phyloP scores from a whole-genome alignment of 2,888 invertebrate species.

The Orchesella flavescens region DNA sequence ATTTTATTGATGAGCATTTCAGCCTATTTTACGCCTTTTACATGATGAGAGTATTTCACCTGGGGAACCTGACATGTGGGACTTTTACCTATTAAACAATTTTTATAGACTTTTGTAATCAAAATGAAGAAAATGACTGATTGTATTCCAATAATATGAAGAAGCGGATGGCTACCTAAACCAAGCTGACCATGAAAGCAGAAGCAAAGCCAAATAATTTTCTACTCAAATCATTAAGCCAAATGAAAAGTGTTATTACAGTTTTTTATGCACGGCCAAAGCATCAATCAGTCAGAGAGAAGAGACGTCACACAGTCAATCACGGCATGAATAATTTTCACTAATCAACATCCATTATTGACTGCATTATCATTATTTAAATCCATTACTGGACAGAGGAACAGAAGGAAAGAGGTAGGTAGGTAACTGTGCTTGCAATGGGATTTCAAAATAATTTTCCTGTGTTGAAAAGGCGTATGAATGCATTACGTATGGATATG shows the following conservation, averaged over 20 bases:
- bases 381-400: slow-evolving; percentile 26
- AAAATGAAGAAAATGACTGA: too few relatives aligned
- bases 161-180: not conserved
- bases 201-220: not conserved
- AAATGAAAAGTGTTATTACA: not conserved
- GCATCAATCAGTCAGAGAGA: slow-evolving; percentile 46
- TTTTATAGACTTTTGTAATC: too few relatives aligned
- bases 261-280: not conserved
- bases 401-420: not conserved
- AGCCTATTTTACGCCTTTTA: too few relatives aligned
- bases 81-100: too few relatives aligned
- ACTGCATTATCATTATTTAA: slow-evolving; percentile 22
- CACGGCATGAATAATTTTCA: slow-evolving; percentile 43
- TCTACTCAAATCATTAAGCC: not conserved
- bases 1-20: too few relatives aligned
- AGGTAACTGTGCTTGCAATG: not conserved
- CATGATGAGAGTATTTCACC: too few relatives aligned
- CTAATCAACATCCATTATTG: slow-evolving; percentile 32
- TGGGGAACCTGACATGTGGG: too few relatives aligned
- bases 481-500: too few relatives aligned
- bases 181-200: not conserved
- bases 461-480: too few relatives aligned
- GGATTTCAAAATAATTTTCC: too few relatives aligned
- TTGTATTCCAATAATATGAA: not conserved
- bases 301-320: slow-evolving; percentile 62